phyloP scores from a whole-genome alignment of 2,888 invertebrate genomes.

The Callyntrura guangdongensis region DNA sequence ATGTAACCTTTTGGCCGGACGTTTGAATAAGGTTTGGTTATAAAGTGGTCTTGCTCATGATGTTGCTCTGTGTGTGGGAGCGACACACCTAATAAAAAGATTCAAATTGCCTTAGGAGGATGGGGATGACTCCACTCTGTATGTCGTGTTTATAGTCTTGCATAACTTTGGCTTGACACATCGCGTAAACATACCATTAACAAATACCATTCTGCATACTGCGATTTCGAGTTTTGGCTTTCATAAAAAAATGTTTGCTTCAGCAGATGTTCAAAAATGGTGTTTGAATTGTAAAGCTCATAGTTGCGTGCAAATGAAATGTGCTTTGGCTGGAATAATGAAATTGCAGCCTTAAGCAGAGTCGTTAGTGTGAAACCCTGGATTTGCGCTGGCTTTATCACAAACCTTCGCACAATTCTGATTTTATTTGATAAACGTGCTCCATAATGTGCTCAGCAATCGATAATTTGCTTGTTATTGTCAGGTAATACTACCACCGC shows the following conservation, averaged over 20 bases:
- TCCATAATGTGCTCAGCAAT: too few species aligned
- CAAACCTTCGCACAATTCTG: too few species aligned
- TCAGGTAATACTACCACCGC: too few species aligned
- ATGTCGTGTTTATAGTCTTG: not conserved
- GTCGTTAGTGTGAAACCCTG: too few species aligned
- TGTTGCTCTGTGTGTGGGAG: conserved; percentile 33
- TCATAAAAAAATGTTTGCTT: not conserved
- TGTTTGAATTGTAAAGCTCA: not conserved
- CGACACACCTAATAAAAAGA: conserved; percentile 57
- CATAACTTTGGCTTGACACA: not conserved
- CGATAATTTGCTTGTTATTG: too few species aligned
- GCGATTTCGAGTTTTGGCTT: not conserved
- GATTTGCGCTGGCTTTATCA: too few species aligned
- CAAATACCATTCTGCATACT: not conserved
- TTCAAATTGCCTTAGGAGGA: conserved; percentile 38
- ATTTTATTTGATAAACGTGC: too few species aligned
- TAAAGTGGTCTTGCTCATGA: conserved; percentile 6
- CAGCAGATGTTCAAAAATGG: not conserved
- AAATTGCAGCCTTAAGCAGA: too few species aligned
- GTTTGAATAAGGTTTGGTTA: not conserved
- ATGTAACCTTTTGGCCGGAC: conserved; percentile 5
- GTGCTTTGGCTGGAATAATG: too few species aligned
- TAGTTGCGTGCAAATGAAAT: not conserved
- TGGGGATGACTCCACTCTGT: not conserved
- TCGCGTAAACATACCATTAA: not conserved